Evolutionary conservation across 2,888 invertebrate genomes (phyloP).

Genomic region (Chrysopilus asiliformis): DNA sequence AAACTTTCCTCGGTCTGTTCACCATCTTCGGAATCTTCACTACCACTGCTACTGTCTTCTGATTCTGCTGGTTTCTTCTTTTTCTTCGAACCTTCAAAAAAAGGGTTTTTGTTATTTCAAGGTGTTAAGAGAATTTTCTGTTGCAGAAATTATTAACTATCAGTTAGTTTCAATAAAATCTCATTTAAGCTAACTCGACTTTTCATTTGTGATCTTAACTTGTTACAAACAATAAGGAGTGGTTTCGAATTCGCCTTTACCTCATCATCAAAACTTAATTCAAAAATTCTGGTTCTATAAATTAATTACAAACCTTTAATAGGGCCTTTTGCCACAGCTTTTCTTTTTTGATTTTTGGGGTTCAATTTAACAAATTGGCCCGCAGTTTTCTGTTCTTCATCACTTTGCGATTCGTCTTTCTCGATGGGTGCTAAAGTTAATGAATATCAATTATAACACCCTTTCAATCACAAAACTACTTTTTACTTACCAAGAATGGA

Average conservation of each 20-base stretch:
- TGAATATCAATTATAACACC: too few relatives aligned
- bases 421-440: neutral
- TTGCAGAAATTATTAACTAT: too few relatives aligned
- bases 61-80: constrained; percentile 17
- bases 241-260: constrained; percentile 50
- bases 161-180: constrained; percentile 2
- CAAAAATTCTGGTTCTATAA: too few relatives aligned
- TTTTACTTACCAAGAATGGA: too few relatives aligned
- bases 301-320: too few relatives aligned
- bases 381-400: too few relatives aligned
- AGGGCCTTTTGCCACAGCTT: constrained; percentile 17
- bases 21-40: constrained; percentile 1
- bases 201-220: neutral
- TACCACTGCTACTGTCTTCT: constrained; percentile 15
- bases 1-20: neutral
- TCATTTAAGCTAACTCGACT: constrained; percentile 5
- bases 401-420: too few relatives aligned
- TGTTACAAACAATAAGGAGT: constrained; percentile 20
- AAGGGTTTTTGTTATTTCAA: too few relatives aligned
- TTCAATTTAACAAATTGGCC: constrained; percentile 11
- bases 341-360: too few relatives aligned
- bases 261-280: too few relatives aligned
- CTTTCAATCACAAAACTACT: too few relatives aligned
- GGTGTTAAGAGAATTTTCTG: too few relatives aligned
- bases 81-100: constrained; percentile 10